Percentiles rank a stretch among this genome's conserved stretches.
These are phyloP conservation scores for Hydractinia echinata DNA, from an alignment of 30 jellyfish, hydroid and myxozoan genomes.

Conservation along the genomic window DNA sequence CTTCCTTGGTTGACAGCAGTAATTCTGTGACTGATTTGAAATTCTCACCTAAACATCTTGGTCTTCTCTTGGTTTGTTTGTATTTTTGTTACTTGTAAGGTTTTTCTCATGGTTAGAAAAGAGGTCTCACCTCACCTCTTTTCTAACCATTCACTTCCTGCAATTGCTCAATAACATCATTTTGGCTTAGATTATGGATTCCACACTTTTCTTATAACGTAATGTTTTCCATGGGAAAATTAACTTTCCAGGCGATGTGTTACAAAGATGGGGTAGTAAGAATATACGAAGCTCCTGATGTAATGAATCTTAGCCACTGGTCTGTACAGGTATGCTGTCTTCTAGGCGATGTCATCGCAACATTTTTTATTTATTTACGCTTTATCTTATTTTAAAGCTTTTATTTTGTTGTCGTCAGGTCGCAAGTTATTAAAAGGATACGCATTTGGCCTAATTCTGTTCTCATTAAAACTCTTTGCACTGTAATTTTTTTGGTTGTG, in stretches of 20 bases:
- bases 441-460: no score
- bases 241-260: slow-evolving; percentile 71
- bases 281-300: slow-evolving; percentile 95
- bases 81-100: slow-evolving; percentile 2
- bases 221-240: no score
- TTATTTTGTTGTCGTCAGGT: neutral
- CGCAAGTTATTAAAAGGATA: no score
- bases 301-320: slow-evolving; percentile 96
- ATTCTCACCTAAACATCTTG: slow-evolving; percentile 89
- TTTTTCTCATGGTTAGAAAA: neutral
- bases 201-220: no score
- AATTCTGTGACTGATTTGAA: slow-evolving; percentile 87
- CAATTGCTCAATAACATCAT: neutral
- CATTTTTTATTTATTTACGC: neutral
- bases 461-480: no score
- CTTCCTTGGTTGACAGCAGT: slow-evolving; percentile 92
- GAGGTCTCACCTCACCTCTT: neutral
- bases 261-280: slow-evolving; percentile 93
- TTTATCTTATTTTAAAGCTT: neutral
- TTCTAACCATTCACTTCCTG: neutral
- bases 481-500: no score
- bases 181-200: no score
- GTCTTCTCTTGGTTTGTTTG: slow-evolving; percentile 57
- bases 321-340: slow-evolving; percentile 67
- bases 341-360: no score